These are phyloP conservation scores for Fopius arisanus DNA, from an alignment of 1,140 invertebrate species.

Conservation along the genomic window DNA sequence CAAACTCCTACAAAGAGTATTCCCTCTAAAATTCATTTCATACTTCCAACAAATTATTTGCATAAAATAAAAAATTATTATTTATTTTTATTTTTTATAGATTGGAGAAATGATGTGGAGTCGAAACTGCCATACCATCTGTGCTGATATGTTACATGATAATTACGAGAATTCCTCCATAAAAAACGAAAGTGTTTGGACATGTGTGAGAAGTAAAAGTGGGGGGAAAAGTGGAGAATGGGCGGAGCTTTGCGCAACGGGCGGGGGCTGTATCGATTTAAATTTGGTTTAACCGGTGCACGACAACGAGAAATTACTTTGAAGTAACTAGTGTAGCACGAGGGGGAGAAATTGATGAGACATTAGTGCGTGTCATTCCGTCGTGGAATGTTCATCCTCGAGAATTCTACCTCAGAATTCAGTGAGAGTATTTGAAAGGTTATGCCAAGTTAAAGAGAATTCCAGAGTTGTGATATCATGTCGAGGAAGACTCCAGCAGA, in stretches of 20 bases:
- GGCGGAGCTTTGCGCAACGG: conserved; percentile 29
- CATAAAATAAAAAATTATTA: too few relatives aligned
- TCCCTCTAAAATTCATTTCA: too few relatives aligned
- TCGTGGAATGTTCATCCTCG: not conserved
- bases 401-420: not conserved
- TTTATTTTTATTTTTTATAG: too few relatives aligned
- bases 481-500: conserved; percentile 22
- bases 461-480: conserved; percentile 20
- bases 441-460: not conserved
- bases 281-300: conserved; percentile 58
- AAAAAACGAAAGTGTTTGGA: not conserved
- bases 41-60: too few relatives aligned
- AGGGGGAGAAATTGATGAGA: conserved; percentile 37
- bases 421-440: not conserved
- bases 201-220: not conserved
- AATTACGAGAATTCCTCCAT: too few relatives aligned
- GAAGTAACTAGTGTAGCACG: not conserved
- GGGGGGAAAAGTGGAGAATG: not conserved
- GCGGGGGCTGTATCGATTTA: conserved; percentile 63
- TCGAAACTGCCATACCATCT: too few relatives aligned
- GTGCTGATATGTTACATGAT: too few relatives aligned
- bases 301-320: conserved; percentile 30
- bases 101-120: too few relatives aligned
- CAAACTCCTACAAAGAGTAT: too few relatives aligned
- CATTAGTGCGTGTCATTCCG: conserved; percentile 33